Base-by-base conservation (phyloP, 2,888 invertebrate genomes). In the Leptopilina syphax region DNA sequence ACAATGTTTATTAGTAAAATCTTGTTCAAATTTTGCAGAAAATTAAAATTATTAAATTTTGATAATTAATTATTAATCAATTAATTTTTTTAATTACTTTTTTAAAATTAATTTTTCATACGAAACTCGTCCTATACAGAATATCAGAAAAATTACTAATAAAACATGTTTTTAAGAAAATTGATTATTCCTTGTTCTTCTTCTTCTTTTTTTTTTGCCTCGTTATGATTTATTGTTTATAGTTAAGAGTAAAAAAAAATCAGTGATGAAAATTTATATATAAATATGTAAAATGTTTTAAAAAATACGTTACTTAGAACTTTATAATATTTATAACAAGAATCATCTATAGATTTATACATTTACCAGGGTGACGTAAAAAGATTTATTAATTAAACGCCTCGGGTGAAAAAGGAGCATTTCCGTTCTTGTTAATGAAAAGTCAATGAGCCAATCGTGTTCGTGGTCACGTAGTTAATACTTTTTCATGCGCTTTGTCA, bases 401-500 rank as follows among this genome's bases (percentile, higher is more conserved):
- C 7, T 54, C 50, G 54, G 7, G 68, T 73, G 54, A 3, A 67
- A 50, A 70, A 70, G 54, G 54, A 54, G 54, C 34, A 54, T 34
- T 27, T 68, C 57, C 13, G 67, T 65, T 63, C 60, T 67, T 50
- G 10, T 76, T 79, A 81, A 81, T 84, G 83, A 83, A 84, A 85
- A 87, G 84, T 84, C 87, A 85, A 87, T 80, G 86, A 82, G 87
- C 83, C 41, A 44, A 70, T 18, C 85, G 86, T 84, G 84, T 79
- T 76, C 82, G 80, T 47, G 79, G 85, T 85, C 87, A 87, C 87
- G 87, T 85, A 85, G 81, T 78, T 73, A 50, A 73, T 73, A 73
- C 4, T 34, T 73, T 73, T 57, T 8, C 54, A 73, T 27, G 54
- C 34, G 27, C 24, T 73, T 73, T 73, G 70, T 73, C 70, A 73